Evolutionary conservation across 1,140 invertebrate genomes (phyloP).

Genomic region (Trichonephila clavipes): DNA sequence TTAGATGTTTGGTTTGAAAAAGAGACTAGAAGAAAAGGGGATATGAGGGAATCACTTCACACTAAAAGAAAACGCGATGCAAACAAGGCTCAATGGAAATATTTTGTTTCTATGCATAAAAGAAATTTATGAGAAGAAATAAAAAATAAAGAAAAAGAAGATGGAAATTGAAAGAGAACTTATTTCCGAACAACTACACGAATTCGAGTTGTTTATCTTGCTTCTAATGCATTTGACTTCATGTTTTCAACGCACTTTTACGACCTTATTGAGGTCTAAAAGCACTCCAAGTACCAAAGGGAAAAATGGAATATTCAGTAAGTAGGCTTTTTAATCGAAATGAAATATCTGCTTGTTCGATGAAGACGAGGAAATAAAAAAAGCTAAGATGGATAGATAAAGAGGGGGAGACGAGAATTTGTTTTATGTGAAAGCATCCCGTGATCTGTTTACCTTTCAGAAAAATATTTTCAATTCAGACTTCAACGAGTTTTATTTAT

Average conservation of each 20-base stretch:
- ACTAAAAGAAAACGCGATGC: not conserved
- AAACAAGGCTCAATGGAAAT: not conserved
- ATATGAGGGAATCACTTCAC: not conserved
- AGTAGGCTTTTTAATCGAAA: not conserved
- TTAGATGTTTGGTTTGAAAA: not conserved
- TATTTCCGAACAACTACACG: not conserved
- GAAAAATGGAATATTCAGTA: not conserved
- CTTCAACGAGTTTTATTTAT: conserved; percentile 22
- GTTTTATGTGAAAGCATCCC: not conserved
- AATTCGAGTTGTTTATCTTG: not conserved
- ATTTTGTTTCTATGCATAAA: not conserved
- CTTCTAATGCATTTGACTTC: not conserved
- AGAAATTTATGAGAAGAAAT: not conserved
- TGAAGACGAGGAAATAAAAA: not conserved
- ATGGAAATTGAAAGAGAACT: not conserved
- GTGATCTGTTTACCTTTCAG: not conserved
- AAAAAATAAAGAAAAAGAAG: not conserved
- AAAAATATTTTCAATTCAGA: conserved; percentile 32
- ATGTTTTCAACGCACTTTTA: not conserved
- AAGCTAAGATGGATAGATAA: not conserved
- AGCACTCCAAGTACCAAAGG: not conserved
- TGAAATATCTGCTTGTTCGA: not conserved
- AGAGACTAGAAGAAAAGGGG: not conserved
- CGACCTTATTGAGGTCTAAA: not conserved
- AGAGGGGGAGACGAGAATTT: not conserved